Evolutionary conservation across 2,113 vertebrate genomes (phyloP).

Genomic region (Pyxicephalus adspersus): DNA sequence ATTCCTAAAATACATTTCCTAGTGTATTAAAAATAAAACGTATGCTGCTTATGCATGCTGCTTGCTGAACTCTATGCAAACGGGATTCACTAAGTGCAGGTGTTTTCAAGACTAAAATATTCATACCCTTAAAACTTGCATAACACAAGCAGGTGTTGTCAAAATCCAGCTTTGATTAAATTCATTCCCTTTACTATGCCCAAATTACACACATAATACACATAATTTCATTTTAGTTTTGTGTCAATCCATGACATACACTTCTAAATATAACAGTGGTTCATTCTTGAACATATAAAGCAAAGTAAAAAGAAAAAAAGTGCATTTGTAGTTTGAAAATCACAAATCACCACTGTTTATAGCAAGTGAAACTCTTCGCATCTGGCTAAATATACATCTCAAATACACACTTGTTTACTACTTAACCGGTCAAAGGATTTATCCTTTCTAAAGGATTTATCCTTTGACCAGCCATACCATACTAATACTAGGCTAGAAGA

Average conservation of each 20-base stretch:
- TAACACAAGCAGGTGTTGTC: constrained; percentile 54
- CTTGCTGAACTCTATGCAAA: constrained; percentile 50
- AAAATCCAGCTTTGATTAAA: constrained; percentile 51
- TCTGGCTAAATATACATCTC: too few species aligned
- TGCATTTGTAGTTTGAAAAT: too few species aligned
- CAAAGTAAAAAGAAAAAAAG: too few species aligned
- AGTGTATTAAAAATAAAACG: constrained; percentile 23
- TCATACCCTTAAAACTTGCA: constrained; percentile 36
- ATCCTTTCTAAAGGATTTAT: too few species aligned
- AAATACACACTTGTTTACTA: too few species aligned
- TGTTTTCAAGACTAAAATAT: constrained; percentile 49
- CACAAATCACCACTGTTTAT: too few species aligned
- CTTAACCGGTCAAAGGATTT: too few species aligned
- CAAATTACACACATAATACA: too few species aligned
- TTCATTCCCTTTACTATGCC: constrained; percentile 18
- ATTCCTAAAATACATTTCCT: neutral
- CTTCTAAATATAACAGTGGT: neutral
- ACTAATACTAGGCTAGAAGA: too few species aligned
- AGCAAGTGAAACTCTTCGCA: too few species aligned
- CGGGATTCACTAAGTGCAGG: constrained; percentile 42
- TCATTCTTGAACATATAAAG: too few species aligned
- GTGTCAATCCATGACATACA: neutral
- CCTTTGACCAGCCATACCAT: too few species aligned
- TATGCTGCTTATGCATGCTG: constrained; percentile 11
- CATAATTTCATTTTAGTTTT: constrained; percentile 28